Conservation (phyloP, 2,888 invertebrate genomes). For the Zhengitettix transpicula region DNA sequence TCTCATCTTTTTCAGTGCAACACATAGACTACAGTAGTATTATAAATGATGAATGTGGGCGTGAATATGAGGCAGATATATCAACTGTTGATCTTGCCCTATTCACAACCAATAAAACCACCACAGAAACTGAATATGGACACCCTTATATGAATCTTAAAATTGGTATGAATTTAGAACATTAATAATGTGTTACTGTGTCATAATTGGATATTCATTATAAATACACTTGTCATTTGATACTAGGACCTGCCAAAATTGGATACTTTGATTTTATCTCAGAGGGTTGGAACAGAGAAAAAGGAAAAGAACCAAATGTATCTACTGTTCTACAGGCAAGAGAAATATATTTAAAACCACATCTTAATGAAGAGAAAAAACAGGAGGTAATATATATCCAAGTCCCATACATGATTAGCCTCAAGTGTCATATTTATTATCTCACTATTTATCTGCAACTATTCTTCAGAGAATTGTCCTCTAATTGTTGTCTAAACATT, state of each 20-base stretch:
- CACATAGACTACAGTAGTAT: constrained; percentile 30
- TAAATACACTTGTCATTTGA: constrained; percentile 2
- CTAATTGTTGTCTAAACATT: too few species aligned
- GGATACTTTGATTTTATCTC: constrained; percentile 45
- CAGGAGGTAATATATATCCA: too few species aligned
- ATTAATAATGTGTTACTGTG: constrained; percentile 3
- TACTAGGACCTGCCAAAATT: constrained; percentile 32
- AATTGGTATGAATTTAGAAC: constrained; percentile 26
- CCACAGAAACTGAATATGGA: constrained; percentile 18
- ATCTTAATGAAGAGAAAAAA: constrained; percentile 15
- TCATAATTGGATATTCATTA: constrained; percentile 1
- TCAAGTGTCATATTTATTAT: too few species aligned
- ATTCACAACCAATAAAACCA: constrained; percentile 31
- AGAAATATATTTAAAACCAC: constrained; percentile 45
- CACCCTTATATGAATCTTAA: constrained; percentile 36
- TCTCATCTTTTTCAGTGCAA: too few species aligned
- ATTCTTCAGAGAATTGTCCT: too few species aligned
- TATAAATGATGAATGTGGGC: constrained; percentile 40
- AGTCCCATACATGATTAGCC: too few species aligned
- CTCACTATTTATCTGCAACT: too few species aligned
- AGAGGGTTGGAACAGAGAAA: constrained; percentile 47
- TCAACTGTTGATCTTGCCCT: constrained; percentile 45
- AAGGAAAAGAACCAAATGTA: constrained; percentile 27
- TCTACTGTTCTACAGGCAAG: constrained; percentile 38
- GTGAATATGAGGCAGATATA: constrained; percentile 35